These are phyloP conservation scores for Drosophila insularis DNA, from an alignment of 1,140 invertebrate species.

Conservation along the genomic window DNA sequence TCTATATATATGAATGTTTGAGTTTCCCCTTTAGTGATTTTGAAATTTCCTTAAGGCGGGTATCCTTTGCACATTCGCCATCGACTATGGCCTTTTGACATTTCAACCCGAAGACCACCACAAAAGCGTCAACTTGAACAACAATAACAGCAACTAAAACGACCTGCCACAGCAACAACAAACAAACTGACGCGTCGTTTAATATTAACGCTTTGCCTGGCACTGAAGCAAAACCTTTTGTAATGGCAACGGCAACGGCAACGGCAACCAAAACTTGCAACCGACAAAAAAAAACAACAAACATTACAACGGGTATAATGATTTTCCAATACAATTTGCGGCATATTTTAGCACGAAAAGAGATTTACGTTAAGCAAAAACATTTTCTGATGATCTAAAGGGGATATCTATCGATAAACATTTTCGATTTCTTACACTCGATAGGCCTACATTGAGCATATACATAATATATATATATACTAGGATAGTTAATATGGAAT, in stretches of 20 bases:
- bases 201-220: conserved; percentile 57
- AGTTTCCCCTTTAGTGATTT: too few relatives aligned
- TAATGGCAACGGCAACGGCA: not conserved
- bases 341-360: too few relatives aligned
- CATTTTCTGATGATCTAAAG: too few relatives aligned
- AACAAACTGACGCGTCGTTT: conserved; percentile 34
- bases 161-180: conserved; percentile 7
- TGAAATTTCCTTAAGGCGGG: too few relatives aligned
- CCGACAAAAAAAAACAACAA: too few relatives aligned
- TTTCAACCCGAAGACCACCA: conserved; percentile 34
- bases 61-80: not conserved
- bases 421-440: too few relatives aligned
- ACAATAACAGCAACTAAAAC: not conserved
- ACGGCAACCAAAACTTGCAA: not conserved
- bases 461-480: too few relatives aligned
- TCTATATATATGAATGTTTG: too few relatives aligned
- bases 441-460: too few relatives aligned
- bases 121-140: conserved; percentile 30
- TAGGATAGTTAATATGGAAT: too few relatives aligned
- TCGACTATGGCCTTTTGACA: conserved; percentile 31
- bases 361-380: too few relatives aligned
- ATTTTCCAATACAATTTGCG: not conserved
- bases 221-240: conserved; percentile 13
- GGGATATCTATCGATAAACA: too few relatives aligned
- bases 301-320: not conserved